A percentile compares a stretch with the other conserved stretches of the same genome.
phyloP scores from a whole-genome alignment of 1,140 invertebrate species.

The Philotrypesis tridentata region DNA sequence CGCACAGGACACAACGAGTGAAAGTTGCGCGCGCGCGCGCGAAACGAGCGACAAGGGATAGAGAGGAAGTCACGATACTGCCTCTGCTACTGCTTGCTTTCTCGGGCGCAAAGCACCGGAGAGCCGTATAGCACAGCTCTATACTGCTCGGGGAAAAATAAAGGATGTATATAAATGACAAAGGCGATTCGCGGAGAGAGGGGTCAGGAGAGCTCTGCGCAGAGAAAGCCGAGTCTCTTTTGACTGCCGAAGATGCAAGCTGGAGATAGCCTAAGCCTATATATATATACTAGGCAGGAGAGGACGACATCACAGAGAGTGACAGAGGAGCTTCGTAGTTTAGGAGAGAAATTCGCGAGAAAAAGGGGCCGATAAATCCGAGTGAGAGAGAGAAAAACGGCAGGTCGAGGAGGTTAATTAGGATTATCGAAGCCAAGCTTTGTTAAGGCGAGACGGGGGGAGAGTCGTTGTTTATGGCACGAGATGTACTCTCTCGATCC shows the following conservation, averaged over 20 bases:
- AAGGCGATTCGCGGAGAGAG: not conserved
- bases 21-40: conserved; percentile 1
- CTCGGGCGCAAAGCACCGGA: not conserved
- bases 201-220: not conserved
- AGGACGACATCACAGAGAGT: not conserved
- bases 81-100: not conserved
- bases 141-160: not conserved
- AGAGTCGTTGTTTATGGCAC: not conserved
- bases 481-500: not conserved
- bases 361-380: not conserved
- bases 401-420: not conserved
- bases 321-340: not conserved
- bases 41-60: not conserved
- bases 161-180: not conserved
- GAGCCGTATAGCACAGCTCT: not conserved
- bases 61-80: conserved; percentile 2
- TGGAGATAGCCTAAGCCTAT: not conserved
- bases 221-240: conserved; percentile 1
- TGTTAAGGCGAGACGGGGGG: not conserved
- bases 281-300: no score
- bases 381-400: not conserved
- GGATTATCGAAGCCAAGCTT: not conserved
- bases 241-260: not conserved
- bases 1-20: not conserved
- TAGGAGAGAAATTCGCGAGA: not conserved